Base-by-base conservation (phyloP, 1,140 invertebrate species). In the Hylaeus anthracinus region DNA sequence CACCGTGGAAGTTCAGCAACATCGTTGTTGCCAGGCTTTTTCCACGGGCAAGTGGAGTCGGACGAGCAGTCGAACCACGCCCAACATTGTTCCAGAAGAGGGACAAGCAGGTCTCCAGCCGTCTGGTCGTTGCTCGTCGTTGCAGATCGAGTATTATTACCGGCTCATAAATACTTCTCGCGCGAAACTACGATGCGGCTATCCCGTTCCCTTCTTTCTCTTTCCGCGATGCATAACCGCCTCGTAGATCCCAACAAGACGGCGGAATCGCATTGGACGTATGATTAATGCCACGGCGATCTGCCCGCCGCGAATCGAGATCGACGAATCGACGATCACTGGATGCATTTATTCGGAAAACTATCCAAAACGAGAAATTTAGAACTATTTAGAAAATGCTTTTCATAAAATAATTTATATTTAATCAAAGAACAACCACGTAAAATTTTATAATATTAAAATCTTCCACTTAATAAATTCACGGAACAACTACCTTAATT, bases 221-320 rank as follows among this genome's bases (percentile, higher is more conserved):
- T 56, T 6, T 1, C 14, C 48, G 15, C 63, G 77, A 85, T 70
- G 80, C 65, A 65, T 72, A 75, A 14, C 74, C 76, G 73, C 72
- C 70, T 55, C 56, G 79, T 69, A 74, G 84, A 84, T 77, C 72
- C 71, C 71, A 79, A 55, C 51, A 43, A 81, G 79, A 63, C 58
- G 55, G 56, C 53, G 41, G 73, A 37, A 56, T 65, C 37, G 66
- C 58, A 65, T 26, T 55, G 71, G 65, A 77, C 61, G 61, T 67
- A 82, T 85, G 83, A 85, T 83, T 83, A 85, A 85, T 85, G 81
- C 69, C 71, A 72, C 75, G 66, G 81, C 83, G 83, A 85, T 85
- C 82, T 83, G 81, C 81, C 82, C 64, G 75, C 74, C 60, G 76
- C 72, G 83, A 82, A 83, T 85, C 81, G 75, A 79, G 83, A 85